These are phyloP conservation scores for Lagocephalus sceleratus DNA, from an alignment of 2,797 vertebrate genomes.

Conservation along the genomic window DNA sequence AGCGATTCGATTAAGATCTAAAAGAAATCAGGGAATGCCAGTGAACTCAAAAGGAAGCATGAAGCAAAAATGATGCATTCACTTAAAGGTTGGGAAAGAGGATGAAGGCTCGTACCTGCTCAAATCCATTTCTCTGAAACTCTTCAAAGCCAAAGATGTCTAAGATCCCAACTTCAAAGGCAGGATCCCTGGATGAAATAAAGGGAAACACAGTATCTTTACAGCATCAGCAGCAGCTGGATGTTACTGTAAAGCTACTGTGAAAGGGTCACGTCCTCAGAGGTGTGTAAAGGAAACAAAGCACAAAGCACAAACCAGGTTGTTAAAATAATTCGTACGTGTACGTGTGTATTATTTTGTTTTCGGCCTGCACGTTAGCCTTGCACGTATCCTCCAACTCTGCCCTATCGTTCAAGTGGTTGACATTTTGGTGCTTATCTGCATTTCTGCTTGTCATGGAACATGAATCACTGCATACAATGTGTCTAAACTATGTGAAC, in stretches of 20 bases:
- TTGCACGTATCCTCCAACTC: slow-evolving; percentile 30
- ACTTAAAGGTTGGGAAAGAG: not conserved
- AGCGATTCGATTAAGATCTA: slow-evolving; percentile 40
- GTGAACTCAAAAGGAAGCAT: slow-evolving; percentile 5
- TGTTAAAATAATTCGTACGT: not conserved
- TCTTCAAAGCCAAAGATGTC: slow-evolving; percentile 96
- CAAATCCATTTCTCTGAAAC: slow-evolving; percentile 89
- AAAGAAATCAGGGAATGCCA: slow-evolving; percentile 1
- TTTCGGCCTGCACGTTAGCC: slow-evolving; percentile 29
- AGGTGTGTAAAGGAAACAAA: slow-evolving; percentile 44
- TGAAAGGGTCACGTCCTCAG: no score
- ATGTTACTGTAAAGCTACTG: no score
- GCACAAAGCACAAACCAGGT: slow-evolving; percentile 29
- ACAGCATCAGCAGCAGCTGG: not conserved
- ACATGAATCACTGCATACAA: no score
- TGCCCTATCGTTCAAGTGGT: slow-evolving; percentile 12
- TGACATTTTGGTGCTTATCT: slow-evolving; percentile 28
- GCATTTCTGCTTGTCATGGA: slow-evolving; percentile 1
- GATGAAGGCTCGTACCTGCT: slow-evolving; percentile 79
- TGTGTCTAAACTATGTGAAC: slow-evolving; percentile 11
- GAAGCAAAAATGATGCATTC: not conserved
- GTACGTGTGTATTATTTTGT: slow-evolving; percentile 1
- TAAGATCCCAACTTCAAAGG: slow-evolving; percentile 86
- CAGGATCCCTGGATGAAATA: slow-evolving; percentile 73
- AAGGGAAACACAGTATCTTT: slow-evolving; percentile 7